Conservation (phyloP, 2,797 vertebrate species). For the Netta rufina region DNA sequence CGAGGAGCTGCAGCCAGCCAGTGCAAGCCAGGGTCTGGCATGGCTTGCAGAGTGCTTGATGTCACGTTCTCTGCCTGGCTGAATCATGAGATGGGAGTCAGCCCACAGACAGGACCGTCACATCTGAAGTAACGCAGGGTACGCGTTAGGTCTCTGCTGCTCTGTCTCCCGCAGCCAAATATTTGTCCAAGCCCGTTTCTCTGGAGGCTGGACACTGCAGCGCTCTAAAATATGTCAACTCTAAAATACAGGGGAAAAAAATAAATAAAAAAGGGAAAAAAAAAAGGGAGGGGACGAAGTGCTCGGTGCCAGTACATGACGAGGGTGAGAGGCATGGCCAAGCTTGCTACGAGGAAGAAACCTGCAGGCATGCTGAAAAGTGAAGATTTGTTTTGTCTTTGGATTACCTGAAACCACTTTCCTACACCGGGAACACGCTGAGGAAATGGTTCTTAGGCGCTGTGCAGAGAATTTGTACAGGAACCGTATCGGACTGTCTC, state of each 20-base stretch:
- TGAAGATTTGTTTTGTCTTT: not conserved
- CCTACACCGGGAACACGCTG: accelerated
- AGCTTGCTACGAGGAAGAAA: not conserved
- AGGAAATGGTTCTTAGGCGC: not conserved
- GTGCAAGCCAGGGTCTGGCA: not conserved
- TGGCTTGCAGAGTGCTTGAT: not conserved
- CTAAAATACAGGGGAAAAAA: not conserved
- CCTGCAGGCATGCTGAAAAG: not conserved
- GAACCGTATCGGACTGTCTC: not conserved
- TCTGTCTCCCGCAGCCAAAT: not conserved
- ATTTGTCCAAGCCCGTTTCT: not conserved
- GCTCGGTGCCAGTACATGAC: not conserved
- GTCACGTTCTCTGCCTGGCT: not conserved
- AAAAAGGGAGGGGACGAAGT: not conserved
- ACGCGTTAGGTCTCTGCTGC: not conserved
- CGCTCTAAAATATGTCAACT: not conserved
- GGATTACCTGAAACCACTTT: not conserved
- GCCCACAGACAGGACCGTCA: not conserved
- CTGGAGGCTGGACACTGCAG: not conserved
- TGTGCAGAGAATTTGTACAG: not conserved
- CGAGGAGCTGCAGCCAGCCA: not conserved
- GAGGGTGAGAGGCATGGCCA: not conserved
- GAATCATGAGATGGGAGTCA: not conserved
- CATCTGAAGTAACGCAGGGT: not conserved
- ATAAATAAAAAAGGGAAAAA: not conserved